Evolutionary conservation across 35 echinoderm and acorn worm species (phyloP).

Genomic region (Apostichopus californicus): DNA sequence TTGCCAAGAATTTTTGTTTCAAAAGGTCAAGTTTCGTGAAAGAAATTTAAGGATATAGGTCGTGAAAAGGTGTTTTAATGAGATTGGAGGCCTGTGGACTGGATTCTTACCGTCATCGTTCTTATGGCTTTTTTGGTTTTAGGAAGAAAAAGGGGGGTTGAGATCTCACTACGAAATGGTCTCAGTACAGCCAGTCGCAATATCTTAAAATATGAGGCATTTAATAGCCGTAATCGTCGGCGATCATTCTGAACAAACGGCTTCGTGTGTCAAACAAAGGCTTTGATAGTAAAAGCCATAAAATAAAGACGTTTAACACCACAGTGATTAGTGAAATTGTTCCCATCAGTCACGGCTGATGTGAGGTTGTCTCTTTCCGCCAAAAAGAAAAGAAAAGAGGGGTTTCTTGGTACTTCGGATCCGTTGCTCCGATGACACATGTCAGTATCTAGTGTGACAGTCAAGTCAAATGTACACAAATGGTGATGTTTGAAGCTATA

Average conservation of each 20-base stretch:
- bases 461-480: no score
- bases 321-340: background rate
- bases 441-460: no score
- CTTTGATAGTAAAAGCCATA: background rate
- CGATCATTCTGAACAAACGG: background rate
- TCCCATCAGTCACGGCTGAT: background rate
- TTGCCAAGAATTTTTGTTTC: constrained; percentile 8
- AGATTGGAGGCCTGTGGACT: background rate
- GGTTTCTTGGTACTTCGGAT: no score
- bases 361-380: background rate
- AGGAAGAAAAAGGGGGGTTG: background rate
- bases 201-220: constrained; percentile 12
- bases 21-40: constrained; percentile 30
- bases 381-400: background rate
- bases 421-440: no score
- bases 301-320: background rate
- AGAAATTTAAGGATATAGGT: constrained; percentile 28
- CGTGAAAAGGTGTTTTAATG: constrained; percentile 32
- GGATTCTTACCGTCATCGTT: background rate
- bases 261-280: background rate
- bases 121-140: background rate
- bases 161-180: background rate
- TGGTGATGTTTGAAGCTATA: no score
- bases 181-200: background rate
- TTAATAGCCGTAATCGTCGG: constrained; percentile 22